phyloP scores from a whole-genome alignment of 2,888 invertebrate genomes.

The Rosalia funebris region DNA sequence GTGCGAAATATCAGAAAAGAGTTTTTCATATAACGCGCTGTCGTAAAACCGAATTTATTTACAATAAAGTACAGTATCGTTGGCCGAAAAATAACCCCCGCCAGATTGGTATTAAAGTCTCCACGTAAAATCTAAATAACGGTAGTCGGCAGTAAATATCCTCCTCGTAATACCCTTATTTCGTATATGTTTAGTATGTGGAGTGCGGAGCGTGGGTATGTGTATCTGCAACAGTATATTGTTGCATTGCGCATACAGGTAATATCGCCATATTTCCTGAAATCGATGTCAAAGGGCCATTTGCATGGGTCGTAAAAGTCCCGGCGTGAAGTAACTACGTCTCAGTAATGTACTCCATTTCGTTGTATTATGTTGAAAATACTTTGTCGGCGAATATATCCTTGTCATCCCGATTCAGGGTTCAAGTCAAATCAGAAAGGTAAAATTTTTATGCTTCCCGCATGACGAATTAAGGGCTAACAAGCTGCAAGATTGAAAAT shows the following conservation, averaged over 20 bases:
- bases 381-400: conserved; percentile 13
- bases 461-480: no score
- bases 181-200: neutral
- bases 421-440: neutral
- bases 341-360: conserved; percentile 44
- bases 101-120: conserved; percentile 45
- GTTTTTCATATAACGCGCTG: conserved; percentile 34
- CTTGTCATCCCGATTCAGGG: neutral
- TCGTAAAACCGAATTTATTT: conserved; percentile 37
- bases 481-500: no score
- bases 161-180: conserved; percentile 15
- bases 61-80: conserved; percentile 34
- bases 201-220: conserved; percentile 5
- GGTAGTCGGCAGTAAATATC: conserved; percentile 29
- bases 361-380: conserved; percentile 16
- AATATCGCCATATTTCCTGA: conserved; percentile 48
- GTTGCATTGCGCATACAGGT: conserved; percentile 42
- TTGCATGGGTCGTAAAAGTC: conserved; percentile 53
- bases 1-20: no score
- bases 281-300: conserved; percentile 55
- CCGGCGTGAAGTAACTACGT: conserved; percentile 47
- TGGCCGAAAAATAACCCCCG: conserved; percentile 31
- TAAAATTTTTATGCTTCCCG: neutral
- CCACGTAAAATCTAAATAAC: conserved; percentile 42
- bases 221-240: conserved; percentile 47